phyloP scores from a whole-genome alignment of 1,140 invertebrate species.

The Chironomus striatipennis region DNA sequence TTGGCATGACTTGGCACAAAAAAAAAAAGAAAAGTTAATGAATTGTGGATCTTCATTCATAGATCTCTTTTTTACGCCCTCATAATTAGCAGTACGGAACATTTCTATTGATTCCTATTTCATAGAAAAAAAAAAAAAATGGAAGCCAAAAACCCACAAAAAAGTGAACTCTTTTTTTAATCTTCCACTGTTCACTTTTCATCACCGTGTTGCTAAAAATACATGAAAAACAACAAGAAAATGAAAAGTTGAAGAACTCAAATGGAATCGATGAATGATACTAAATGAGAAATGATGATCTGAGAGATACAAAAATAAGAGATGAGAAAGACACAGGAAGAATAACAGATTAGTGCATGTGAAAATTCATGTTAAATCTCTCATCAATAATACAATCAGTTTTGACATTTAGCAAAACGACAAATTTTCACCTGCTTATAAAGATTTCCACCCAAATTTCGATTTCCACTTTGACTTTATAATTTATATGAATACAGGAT shows the following conservation, averaged over 20 bases:
- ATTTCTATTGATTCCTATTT: no score
- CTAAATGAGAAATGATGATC: neutral
- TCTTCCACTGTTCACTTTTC: neutral
- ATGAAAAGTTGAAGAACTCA: neutral
- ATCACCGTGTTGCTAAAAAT: neutral
- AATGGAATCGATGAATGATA: slow-evolving; percentile 8
- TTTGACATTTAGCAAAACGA: neutral
- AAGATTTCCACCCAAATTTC: neutral
- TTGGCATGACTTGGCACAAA: no score
- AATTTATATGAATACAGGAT: neutral
- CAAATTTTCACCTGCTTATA: neutral
- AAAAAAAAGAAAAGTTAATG: no score
- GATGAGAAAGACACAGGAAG: no score
- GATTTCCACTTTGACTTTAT: neutral
- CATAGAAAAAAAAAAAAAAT: no score
- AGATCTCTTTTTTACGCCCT: no score
- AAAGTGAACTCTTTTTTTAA: neutral
- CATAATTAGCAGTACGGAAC: no score
- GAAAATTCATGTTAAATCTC: neutral
- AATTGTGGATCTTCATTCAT: no score
- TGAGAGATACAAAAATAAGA: neutral
- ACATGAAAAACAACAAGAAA: no score
- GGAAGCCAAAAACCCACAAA: no score
- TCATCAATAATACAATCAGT: neutral
- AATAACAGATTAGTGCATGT: neutral